These are phyloP conservation scores for Coptodon rendalli DNA, from an alignment of 2,113 vertebrate species.

Conservation along the genomic window DNA sequence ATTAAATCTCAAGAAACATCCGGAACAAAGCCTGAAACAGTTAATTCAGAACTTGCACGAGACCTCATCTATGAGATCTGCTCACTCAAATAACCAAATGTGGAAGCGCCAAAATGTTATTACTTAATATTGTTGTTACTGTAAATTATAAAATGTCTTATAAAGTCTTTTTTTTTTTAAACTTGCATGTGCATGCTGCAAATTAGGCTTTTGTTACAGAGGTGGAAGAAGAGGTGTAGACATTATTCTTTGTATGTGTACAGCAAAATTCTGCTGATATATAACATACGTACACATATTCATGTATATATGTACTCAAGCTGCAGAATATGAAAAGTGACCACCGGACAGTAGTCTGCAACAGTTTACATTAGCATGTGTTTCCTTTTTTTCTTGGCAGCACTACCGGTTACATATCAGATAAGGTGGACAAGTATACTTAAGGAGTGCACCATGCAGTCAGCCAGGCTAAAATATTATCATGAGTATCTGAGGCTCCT, in stretches of 20 bases:
- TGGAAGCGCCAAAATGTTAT: background rate
- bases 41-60: background rate
- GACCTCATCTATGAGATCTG: background rate
- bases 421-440: conserved; percentile 3
- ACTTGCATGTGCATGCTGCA: background rate
- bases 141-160: background rate
- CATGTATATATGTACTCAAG: background rate
- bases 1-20: background rate
- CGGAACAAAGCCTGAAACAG: background rate
- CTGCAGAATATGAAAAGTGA: background rate
- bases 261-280: background rate
- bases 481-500: background rate
- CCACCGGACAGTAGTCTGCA: background rate
- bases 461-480: background rate
- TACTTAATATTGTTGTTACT: background rate
- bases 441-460: background rate
- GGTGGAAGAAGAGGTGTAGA: background rate
- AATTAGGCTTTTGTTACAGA: background rate
- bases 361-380: background rate
- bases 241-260: background rate
- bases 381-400: conserved; percentile 6
- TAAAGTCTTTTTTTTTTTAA: background rate
- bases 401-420: background rate
- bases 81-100: background rate
- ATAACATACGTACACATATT: background rate